phyloP scores from a whole-genome alignment of 2,888 invertebrate genomes.

The Saturnia pavonia region DNA sequence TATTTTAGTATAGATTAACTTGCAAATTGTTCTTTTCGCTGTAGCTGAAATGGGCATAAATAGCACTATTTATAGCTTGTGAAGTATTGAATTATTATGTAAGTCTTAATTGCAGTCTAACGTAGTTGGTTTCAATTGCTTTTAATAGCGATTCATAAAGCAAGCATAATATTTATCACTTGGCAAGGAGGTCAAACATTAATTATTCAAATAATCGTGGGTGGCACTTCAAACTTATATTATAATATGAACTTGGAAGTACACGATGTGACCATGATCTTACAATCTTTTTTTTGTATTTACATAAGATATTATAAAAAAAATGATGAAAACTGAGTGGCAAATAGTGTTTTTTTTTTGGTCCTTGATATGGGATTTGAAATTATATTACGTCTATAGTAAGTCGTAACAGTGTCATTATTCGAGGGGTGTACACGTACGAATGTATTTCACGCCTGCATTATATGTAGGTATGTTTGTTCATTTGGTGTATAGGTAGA shows the following conservation, averaged over 20 bases:
- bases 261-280: not conserved
- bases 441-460: too few relatives aligned
- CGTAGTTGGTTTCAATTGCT: slow-evolving; percentile 2
- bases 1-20: not conserved
- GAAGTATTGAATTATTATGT: slow-evolving; percentile 2
- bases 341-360: too few relatives aligned
- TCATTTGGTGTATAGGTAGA: too few relatives aligned
- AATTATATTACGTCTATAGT: too few relatives aligned
- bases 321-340: too few relatives aligned
- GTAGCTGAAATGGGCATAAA: not conserved
- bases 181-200: slow-evolving; percentile 17
- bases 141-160: slow-evolving; percentile 18
- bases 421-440: too few relatives aligned
- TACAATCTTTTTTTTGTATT: not conserved
- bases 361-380: too few relatives aligned
- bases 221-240: not conserved
- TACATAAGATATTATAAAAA: too few relatives aligned
- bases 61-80: not conserved
- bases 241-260: not conserved
- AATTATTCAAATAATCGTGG: slow-evolving; percentile 16
- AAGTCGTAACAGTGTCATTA: too few relatives aligned
- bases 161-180: not conserved
- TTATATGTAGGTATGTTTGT: too few relatives aligned
- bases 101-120: not conserved
- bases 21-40: not conserved